Evolutionary conservation across 2,797 vertebrate species (phyloP), one percentile per base, ranked within the genome.

Genomic region (Gallirallus australis): DNA sequence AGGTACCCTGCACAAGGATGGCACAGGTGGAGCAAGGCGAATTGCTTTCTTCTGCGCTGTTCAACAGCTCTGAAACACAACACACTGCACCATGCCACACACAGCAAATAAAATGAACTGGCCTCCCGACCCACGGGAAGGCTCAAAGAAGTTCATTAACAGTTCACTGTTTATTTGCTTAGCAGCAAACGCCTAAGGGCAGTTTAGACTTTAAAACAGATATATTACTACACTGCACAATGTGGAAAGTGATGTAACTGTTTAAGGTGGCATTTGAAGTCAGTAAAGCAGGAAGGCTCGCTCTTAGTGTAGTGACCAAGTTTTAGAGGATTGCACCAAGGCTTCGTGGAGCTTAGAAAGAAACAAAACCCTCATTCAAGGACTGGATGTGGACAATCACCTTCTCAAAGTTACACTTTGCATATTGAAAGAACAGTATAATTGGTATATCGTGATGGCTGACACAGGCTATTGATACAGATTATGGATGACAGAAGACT

Each of bases 1-100:
- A 70, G 42, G 35, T 7, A 11, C 0, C 1, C 19, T 48, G 28
- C 2, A 27, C 61, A 61, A 27, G 28, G 11, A 45, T 4, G 4
- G 10, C 15, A 18, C 0, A 0, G 47, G 15, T 35, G 45, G 71
- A 87, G n/a, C 35, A 82, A 61, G 23, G 33, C 4, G 2, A 90
- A 54, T n/a, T 28, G 12, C 20, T 86, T 57, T 61, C 57, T 52
- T 73, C 37, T 42, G 25, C 28, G 3, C 23, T 28, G 33, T 45
- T 37, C 42, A 54, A 1, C 12, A 3, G 0, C 33, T 52, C 50
- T 15, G 19, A 33, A 75, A 33, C 23, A 4, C 14, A 48, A 39
- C 52, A 37, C 5, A 5, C 16, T 0, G 0, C 24, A 11, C 27
- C 40, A 30, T 18, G 14, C 40, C 6, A 5, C 16, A 16, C 19